Conservation (phyloP, 2,888 invertebrate species). For the Orthosia gothica region DNA sequence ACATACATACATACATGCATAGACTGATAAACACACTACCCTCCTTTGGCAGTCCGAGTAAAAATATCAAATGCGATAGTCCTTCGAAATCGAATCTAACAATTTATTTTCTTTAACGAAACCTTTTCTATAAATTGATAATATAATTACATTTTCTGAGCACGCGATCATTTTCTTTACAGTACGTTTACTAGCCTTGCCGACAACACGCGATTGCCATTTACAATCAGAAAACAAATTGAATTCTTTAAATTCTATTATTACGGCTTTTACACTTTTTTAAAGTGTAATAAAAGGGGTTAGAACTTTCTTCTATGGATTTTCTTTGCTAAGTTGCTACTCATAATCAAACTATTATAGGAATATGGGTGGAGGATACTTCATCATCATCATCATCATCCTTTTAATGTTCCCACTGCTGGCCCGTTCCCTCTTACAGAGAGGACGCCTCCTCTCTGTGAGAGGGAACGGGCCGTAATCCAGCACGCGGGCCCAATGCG, state of each 20-base stretch:
- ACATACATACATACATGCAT: too few species aligned
- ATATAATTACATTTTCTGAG: conserved; percentile 24
- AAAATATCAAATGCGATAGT: background rate
- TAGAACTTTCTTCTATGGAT: background rate
- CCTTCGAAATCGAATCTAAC: background rate
- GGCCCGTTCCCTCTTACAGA: too few species aligned
- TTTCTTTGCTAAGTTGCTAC: too few species aligned
- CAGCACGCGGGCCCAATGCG: too few species aligned
- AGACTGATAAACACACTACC: too few species aligned
- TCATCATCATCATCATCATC: too few species aligned
- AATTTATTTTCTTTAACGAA: conserved; percentile 19
- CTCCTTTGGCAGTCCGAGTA: too few species aligned
- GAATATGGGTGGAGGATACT: too few species aligned
- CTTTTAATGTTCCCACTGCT: too few species aligned
- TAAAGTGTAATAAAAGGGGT: background rate
- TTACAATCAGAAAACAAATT: conserved; percentile 22
- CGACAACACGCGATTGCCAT: conserved; percentile 38
- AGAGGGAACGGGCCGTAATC: too few species aligned
- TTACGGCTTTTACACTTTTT: background rate
- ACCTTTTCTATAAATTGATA: conserved; percentile 27
- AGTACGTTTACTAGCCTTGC: background rate
- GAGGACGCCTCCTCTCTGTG: too few species aligned
- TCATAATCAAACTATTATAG: too few species aligned
- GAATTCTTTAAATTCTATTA: conserved; percentile 18
- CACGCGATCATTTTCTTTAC: conserved; percentile 45